Evolutionary conservation across 1,140 invertebrate species (phyloP), one percentile per base, ranked within the genome.

Genomic region (Drosophila kurseongensis): DNA sequence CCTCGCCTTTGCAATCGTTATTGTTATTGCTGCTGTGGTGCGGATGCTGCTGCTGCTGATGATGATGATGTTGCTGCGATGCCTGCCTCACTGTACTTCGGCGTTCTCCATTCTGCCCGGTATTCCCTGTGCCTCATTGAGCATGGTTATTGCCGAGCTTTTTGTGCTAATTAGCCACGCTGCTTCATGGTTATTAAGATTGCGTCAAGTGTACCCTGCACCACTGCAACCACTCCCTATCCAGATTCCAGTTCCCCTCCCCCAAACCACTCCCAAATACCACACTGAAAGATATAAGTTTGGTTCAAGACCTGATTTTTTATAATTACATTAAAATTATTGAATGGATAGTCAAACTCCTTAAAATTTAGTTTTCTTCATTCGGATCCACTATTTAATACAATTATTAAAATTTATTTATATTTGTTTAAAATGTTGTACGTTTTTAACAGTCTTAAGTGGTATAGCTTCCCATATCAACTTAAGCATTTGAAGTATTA

Each of bases 121-220:
- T 71, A 65, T 71, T 71, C 62, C 75, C 68, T 68, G 77, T 80
- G 89, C 72, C 83, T 91, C 89, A 91, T 91, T 91, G 89, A 89
- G 86, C 81, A 89, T 91, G 89, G 90, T 89, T 91, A 91, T 91
- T 91, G 84, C 84, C 80, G 78, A 89, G 89, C 89, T 91, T 91
- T 91, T 91, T 91, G 89, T 91, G 89, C 89, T 91, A 91, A 91
- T 91, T 91, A 91, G 89, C 89, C 81, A 91, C 89, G 84, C 84
- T 91, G 84, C 89, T 91, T 91, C 89, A 91, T 91, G 89, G 89
- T 91, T 91, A 91, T 91, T 91, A 91, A 91, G 89, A 91, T 91
- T 91, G 83, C 90, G 89, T 91, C 90, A 91, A 91, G 89, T 91
- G 89, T 82, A 78, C 82, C 75, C 74, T 67, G 74, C 59, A 65